Base-by-base conservation (phyloP, 92 coral and sea anemone genomes). In the Palythoa grandis region DNA sequence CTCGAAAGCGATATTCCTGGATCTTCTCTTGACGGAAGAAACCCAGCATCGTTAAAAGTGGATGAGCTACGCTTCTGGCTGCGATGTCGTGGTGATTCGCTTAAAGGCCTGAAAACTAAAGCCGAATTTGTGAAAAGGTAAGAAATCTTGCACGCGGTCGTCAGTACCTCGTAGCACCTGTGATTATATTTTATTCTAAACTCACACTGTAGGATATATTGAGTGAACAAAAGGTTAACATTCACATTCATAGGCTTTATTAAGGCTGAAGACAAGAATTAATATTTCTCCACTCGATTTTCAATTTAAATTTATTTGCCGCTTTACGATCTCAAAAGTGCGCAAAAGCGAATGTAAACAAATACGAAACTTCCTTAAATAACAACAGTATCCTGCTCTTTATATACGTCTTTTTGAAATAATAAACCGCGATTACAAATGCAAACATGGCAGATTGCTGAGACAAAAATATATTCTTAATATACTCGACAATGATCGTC, bases 311-410 rank as follows among this genome's bases (percentile, higher is more conserved):
- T 16, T 69, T 23, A 65, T 19, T 65, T 65, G 70, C 70, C 11
- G 70, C 70, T 68, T 68, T 73, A 74, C 78, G 78, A 74, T 74
- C 78, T 74, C 78, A 60, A 74, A 74, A 47, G 78, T 60, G 78
- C 58, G 78, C 78, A 60, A 74, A 74, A 74, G 78, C 17, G 78
- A 74, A 74, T 74, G 78, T 74, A 74, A 74, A 74, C 78, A 74
- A 74, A 50, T 74, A 74, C 56, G 78, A 74, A 74, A 74, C 47
- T 74, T 47, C 78, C 78, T 74, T n/a, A 74, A 74, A 74, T 40
- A 74, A 74, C 78, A 74, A 74, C 58, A 74, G 78, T 74, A 74
- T 74, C 23, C 78, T 74, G 78, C 61, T 74, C 60, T 74, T 74
- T 50, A 74, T 74, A 13, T 74, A 47, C 78, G 60, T 74, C 78